phyloP scores from a whole-genome alignment of 2,797 vertebrate genomes.

The Pteropus rufus region DNA sequence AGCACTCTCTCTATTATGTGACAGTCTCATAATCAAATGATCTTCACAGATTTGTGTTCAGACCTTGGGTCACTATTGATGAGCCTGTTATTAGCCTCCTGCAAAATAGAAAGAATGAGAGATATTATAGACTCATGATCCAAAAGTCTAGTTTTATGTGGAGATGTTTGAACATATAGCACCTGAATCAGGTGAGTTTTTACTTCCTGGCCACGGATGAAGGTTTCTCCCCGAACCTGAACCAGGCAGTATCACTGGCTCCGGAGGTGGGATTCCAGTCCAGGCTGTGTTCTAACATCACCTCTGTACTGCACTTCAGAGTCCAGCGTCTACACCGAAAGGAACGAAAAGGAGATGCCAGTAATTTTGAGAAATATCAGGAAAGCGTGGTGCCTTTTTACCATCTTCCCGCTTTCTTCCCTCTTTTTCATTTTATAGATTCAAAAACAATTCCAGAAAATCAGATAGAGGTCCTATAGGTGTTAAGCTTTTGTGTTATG shows the following conservation, averaged over 20 bases:
- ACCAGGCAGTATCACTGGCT: neutral
- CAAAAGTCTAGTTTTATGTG: neutral
- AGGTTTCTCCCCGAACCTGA: neutral
- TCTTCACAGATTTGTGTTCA: neutral
- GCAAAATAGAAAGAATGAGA: neutral
- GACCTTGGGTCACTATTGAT: neutral
- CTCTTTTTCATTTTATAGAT: neutral
- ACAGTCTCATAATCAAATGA: neutral
- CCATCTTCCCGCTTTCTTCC: neutral
- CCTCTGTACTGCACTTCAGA: neutral
- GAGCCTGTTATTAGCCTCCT: neutral
- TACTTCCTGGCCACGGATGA: neutral
- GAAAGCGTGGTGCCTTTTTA: neutral
- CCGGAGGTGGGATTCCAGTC: neutral
- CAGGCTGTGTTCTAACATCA: neutral
- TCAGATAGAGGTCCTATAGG: neutral
- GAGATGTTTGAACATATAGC: neutral
- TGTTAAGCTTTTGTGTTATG: neutral
- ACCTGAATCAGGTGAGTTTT: neutral
- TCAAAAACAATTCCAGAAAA: constrained; percentile 3
- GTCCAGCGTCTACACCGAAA: neutral
- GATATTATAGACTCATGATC: neutral
- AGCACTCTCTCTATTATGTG: neutral
- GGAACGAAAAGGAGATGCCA: neutral
- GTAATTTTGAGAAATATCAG: neutral